Evolutionary conservation across 2,113 vertebrate genomes (phyloP).

Genomic region (Perccottus glenii): DNA sequence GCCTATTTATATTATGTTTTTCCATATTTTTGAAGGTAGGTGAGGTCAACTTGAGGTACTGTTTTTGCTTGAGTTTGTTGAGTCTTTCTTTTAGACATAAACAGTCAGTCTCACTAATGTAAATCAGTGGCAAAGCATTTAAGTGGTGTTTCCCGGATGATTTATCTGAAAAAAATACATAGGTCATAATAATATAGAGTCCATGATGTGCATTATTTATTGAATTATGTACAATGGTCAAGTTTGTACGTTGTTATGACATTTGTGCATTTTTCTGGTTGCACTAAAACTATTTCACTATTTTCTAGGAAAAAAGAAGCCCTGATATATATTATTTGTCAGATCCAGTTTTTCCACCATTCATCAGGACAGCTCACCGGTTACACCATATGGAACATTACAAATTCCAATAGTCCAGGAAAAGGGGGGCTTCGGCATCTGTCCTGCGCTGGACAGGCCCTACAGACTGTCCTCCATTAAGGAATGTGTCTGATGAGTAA

Average conservation of each 20-base stretch:
- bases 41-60: too few species aligned
- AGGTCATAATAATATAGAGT: too few species aligned
- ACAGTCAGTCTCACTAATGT: too few species aligned
- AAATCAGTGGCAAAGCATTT: too few species aligned
- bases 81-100: too few species aligned
- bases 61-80: too few species aligned
- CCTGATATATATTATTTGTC: constrained; percentile 70
- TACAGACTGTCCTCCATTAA: constrained; percentile 69
- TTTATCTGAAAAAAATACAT: too few species aligned
- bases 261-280: constrained; percentile 58
- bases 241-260: constrained; percentile 35
- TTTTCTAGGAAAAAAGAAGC: constrained; percentile 44
- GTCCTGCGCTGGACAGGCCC: constrained; percentile 56
- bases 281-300: constrained; percentile 53
- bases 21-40: too few species aligned
- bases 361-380: constrained; percentile 62
- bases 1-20: too few species aligned
- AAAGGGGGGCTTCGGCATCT: constrained; percentile 57
- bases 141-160: too few species aligned
- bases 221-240: too few species aligned
- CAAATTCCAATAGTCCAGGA: constrained; percentile 57
- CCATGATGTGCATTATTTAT: too few species aligned
- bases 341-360: constrained; percentile 71
- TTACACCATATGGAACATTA: constrained; percentile 67
- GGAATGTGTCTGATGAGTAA: constrained; percentile 76